Base-by-base conservation (phyloP, 2,113 vertebrate genomes). In the Lasiurus borealis region DNA sequence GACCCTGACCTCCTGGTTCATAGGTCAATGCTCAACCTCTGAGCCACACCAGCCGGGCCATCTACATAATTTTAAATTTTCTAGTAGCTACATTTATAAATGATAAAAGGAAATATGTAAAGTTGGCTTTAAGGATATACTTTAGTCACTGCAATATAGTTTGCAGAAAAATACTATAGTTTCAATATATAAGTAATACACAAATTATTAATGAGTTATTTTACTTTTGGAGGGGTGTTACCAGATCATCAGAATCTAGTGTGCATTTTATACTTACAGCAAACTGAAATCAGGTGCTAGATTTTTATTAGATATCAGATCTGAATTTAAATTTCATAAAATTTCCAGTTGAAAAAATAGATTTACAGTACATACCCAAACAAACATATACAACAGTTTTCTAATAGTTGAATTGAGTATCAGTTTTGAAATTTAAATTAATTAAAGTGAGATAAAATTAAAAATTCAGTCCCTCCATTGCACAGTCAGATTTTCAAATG, bases 181-280 rank as follows among this genome's bases (percentile, higher is more conserved):
- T 96, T 96, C 27, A 69, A 16, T 64, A 34, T 69, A 34, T 50
- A 59, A 52, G 44, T 59, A 87, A n/a, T 83, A 25, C 48, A 90
- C 50, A 73, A 84, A 91, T 85, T 46, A 93, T 34, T 87, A 40
- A 36, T 54, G 27, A 91, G 54, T 68, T 82, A 12, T 71, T 85
- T 75, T 66, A 40, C 13, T 23, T 85, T 72, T 9, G 36, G 36
- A 19, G 27, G 6, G 40, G 10, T 85, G 31, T 69, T 83, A 68
- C 18, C 48, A 73, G 59, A 18, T 90, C 68, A 59, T 78, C 44
- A 69, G 64, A 90, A 78, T 59, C 62, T 19, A 52, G 3, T 29
- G 31, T 77, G 27, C 27, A 3, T 90, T 84, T 88, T 68, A 64
- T 9, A 59, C 19, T n/a, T 54, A n/a, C 0, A 31, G 44, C 50